phyloP scores from a whole-genome alignment of 2,888 invertebrate genomes.

The Watsonalla cultraria region DNA sequence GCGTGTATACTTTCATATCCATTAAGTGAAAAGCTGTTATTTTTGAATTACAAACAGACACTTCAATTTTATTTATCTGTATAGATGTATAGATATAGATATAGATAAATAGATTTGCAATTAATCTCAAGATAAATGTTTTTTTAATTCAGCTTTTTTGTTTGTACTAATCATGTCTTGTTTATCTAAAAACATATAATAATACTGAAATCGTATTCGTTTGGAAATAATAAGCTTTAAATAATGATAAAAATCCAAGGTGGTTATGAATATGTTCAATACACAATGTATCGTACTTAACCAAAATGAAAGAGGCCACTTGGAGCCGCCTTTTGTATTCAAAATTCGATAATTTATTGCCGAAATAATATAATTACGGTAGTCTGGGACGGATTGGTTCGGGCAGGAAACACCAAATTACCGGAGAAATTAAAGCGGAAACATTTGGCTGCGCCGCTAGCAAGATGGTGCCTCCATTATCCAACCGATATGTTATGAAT shows the following conservation, averaged over 20 bases:
- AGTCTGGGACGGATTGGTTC: slow-evolving; percentile 74
- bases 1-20: too few species aligned
- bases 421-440: slow-evolving; percentile 79
- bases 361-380: slow-evolving; percentile 78
- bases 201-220: too few species aligned
- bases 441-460: slow-evolving; percentile 77
- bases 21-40: too few species aligned
- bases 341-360: slow-evolving; percentile 78
- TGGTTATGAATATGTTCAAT: slow-evolving; percentile 11
- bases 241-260: neutral
- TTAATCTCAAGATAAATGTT: too few species aligned
- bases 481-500: slow-evolving; percentile 65
- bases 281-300: slow-evolving; percentile 45
- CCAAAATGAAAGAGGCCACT: slow-evolving; percentile 62
- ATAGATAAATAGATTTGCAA: too few species aligned
- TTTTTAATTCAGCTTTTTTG: too few species aligned
- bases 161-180: too few species aligned
- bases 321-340: slow-evolving; percentile 70
- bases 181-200: too few species aligned
- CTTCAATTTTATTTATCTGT: too few species aligned
- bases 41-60: too few species aligned
- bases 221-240: too few species aligned
- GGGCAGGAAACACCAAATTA: slow-evolving; percentile 76
- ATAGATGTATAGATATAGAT: too few species aligned
- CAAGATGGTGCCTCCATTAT: slow-evolving; percentile 75